These are phyloP conservation scores for Carabus problematicus DNA, from an alignment of 2,888 invertebrate genomes.

Conservation along the genomic window DNA sequence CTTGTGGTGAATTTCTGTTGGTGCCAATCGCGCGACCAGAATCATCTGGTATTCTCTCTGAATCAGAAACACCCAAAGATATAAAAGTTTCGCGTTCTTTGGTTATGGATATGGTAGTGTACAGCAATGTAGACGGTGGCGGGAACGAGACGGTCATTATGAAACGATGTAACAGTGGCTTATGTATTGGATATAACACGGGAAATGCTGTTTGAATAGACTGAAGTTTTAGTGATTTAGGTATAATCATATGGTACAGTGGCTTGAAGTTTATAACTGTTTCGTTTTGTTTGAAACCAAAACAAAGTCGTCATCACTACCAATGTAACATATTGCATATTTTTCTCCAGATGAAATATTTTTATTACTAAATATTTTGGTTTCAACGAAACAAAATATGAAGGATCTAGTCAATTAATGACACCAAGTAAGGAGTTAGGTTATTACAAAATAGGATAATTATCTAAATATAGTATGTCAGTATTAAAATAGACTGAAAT, in stretches of 20 bases:
- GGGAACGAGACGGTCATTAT: constrained; percentile 9
- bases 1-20: constrained; percentile 9
- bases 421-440: constrained; percentile 23
- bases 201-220: constrained; percentile 13
- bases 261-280: background rate
- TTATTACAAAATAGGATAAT: constrained; percentile 9
- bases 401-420: constrained; percentile 36
- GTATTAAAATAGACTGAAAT: constrained; percentile 36
- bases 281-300: constrained; percentile 15
- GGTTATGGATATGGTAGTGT: constrained; percentile 29
- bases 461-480: constrained; percentile 33
- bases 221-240: background rate
- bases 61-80: constrained; percentile 45
- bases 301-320: background rate
- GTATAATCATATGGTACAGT: background rate
- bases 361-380: constrained; percentile 13
- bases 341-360: background rate
- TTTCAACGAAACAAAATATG: constrained; percentile 23
- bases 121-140: background rate
- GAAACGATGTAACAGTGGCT: constrained; percentile 24
- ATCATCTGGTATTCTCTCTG: constrained; percentile 54
- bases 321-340: background rate
- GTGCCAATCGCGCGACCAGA: constrained; percentile 55
- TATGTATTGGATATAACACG: constrained; percentile 18
- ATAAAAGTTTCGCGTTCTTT: constrained; percentile 15